phyloP scores from a whole-genome alignment of 1,140 invertebrate genomes.

The Halictus rubicundus region DNA sequence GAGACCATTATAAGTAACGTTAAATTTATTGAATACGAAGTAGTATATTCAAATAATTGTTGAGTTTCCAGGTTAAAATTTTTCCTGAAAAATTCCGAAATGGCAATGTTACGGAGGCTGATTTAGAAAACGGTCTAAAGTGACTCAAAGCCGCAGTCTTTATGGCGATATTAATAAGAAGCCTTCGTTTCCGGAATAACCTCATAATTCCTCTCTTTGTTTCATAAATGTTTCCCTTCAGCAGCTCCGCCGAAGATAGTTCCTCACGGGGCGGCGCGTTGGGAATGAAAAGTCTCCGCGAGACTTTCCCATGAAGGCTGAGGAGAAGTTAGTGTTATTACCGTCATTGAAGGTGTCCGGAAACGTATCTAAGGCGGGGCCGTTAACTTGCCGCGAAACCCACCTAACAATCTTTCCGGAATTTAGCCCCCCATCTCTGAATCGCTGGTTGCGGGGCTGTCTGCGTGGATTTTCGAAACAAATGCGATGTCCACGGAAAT shows the following conservation, averaged over 20 bases:
- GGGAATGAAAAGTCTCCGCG: constrained; percentile 34
- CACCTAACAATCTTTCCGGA: constrained; percentile 53
- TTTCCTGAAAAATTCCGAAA: no score
- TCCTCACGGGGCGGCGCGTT: constrained; percentile 23
- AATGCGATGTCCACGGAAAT: no score
- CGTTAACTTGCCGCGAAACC: constrained; percentile 67
- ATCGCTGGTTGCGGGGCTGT: neutral
- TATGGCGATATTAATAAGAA: neutral
- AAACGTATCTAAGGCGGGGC: constrained; percentile 60
- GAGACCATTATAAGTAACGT: no score
- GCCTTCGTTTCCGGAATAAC: constrained; percentile 20
- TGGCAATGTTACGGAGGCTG: no score
- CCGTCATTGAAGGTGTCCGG: constrained; percentile 66
- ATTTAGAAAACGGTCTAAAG: no score
- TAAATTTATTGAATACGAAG: no score
- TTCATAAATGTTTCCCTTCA: constrained; percentile 12
- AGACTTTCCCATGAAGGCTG: constrained; percentile 50
- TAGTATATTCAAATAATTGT: no score
- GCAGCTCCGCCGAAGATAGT: constrained; percentile 15
- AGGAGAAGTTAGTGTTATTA: constrained; percentile 77
- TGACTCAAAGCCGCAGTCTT: no score
- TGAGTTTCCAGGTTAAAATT: no score
- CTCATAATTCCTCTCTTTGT: constrained; percentile 23
- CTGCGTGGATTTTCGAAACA: no score
- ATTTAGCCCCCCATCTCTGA: constrained; percentile 52